Conservation (phyloP, 2,888 invertebrate species). For the Phragmatobia fuliginosa region DNA sequence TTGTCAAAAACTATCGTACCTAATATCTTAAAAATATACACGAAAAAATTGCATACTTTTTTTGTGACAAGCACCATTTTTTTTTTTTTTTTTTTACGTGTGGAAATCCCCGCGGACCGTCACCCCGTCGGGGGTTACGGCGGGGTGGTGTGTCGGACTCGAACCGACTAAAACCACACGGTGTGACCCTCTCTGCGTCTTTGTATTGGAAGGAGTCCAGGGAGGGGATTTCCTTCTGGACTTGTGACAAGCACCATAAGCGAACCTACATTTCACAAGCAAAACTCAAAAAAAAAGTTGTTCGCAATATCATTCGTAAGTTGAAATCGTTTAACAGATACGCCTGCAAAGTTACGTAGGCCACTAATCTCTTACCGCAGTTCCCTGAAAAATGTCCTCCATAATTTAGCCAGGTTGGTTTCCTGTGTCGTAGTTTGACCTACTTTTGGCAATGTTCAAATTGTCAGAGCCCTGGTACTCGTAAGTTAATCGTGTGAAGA, state of each 20-base stretch:
- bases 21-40: not conserved
- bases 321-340: conserved; percentile 43
- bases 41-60: not conserved
- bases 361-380: conserved; percentile 52
- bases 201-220: too few species aligned
- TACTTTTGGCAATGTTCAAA: conserved; percentile 39
- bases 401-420: conserved; percentile 58
- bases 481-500: conserved; percentile 33
- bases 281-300: conserved; percentile 12
- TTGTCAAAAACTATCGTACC: not conserved
- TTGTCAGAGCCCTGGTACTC: conserved; percentile 34
- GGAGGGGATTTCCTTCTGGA: too few species aligned
- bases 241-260: conserved; percentile 7
- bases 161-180: too few species aligned
- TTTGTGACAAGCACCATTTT: too few species aligned
- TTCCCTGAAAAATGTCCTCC: conserved; percentile 58
- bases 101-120: too few species aligned
- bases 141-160: too few species aligned
- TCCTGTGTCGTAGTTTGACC: conserved; percentile 55
- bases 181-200: too few species aligned
- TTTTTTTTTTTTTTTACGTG: too few species aligned
- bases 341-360: conserved; percentile 35
- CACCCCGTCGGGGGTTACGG: too few species aligned
- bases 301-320: conserved; percentile 28
- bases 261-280: conserved; percentile 11